Evolutionary conservation across 1,140 invertebrate species (phyloP), one percentile per base, ranked within the genome.

Genomic region (Latrodectus geometricus): DNA sequence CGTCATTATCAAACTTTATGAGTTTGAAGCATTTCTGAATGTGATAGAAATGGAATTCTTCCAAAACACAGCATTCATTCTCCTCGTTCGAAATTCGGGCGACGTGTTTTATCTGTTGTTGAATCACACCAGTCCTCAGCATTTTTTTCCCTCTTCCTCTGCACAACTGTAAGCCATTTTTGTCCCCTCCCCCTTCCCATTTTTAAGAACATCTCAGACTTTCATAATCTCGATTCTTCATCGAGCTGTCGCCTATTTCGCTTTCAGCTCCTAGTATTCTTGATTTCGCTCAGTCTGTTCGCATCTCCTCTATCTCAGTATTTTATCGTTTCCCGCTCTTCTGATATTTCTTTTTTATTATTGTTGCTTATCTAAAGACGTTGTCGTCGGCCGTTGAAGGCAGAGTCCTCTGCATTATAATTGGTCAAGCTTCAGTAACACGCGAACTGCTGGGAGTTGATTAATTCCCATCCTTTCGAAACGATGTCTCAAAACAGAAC

Each of bases 171-270:
- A 5, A 5, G 11, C 54, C 17, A 14, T 61, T 61, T 61, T 61
- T 61, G 17, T 23, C n/a, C n/a, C n/a, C 20, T 69, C 68, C 17
- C 68, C 9, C 5, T 21, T 20, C 68, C 68, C 61, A 14, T 11
- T 65, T 65, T 7, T 61, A 61, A 61, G 17, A 61, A 61, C 17
- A 20, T 69, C n/a, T 23, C 17, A 11, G 20, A n/a, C 17, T 69
- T 69, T 23, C 68, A 23, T 69, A 65, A 69, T 69, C 68, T 69
- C n/a, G 68, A 21, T 69, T n/a, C 68, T 69, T 21, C 68, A 69
- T 69, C 68, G 20, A 23, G 21, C 68, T 69, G 68, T 69, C 68
- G 68, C 68, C 68, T 7, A 69, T 23, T 61, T 17, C 17, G 54
- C 54, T 61, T 61, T 17, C 54, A 61, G 54, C 54, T 61, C 17